These are phyloP conservation scores for Xylota sylvarum DNA, from an alignment of 2,888 invertebrate genomes.

Conservation along the genomic window DNA sequence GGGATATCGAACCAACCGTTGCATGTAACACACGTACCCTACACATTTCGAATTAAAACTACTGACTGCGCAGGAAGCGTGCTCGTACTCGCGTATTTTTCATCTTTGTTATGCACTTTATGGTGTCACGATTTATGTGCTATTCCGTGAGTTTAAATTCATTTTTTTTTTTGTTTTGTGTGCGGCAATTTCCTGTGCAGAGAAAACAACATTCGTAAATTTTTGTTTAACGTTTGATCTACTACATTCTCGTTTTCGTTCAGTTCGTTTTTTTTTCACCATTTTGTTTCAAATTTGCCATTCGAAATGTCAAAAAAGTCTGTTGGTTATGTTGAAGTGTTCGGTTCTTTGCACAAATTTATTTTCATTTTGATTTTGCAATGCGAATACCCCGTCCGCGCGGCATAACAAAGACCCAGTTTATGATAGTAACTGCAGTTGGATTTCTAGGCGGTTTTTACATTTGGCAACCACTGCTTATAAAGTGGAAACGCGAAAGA, in stretches of 20 bases:
- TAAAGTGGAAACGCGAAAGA: conserved; percentile 79
- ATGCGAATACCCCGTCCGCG: conserved; percentile 84
- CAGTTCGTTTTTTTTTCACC: conserved; percentile 1
- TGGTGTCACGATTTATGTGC: too few species aligned
- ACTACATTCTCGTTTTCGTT: conserved; percentile 24
- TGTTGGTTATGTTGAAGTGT: not conserved
- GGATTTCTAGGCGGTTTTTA: conserved; percentile 84
- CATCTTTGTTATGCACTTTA: too few species aligned
- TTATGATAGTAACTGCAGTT: conserved; percentile 83
- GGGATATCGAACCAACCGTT: too few species aligned
- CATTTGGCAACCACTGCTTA: conserved; percentile 85
- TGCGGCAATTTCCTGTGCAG: too few species aligned
- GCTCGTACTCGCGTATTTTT: too few species aligned
- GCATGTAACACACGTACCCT: too few species aligned
- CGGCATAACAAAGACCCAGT: conserved; percentile 82
- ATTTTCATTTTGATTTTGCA: conserved; percentile 51
- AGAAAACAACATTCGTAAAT: too few species aligned
- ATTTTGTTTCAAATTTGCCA: conserved; percentile 2
- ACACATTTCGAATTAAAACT: too few species aligned
- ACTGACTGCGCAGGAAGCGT: too few species aligned
- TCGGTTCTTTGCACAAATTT: not conserved
- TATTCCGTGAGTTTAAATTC: too few species aligned
- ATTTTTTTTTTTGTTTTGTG: too few species aligned
- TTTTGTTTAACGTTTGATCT: conserved; percentile 2
- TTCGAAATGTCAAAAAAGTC: conserved; percentile 30